phyloP scores from a whole-genome alignment of 1,140 invertebrate species.

The Cydia fagiglandana region DNA sequence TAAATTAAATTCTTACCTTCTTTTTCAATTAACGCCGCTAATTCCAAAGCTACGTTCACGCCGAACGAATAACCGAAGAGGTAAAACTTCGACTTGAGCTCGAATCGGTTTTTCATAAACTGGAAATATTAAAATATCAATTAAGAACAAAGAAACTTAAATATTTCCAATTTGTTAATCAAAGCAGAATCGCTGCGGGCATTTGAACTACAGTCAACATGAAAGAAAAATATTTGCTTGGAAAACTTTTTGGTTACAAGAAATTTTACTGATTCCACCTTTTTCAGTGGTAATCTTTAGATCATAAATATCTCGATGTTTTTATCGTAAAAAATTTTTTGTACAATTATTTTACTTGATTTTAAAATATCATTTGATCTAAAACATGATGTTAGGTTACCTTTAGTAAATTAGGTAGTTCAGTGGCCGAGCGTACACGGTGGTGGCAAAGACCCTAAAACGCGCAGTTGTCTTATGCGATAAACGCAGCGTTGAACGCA shows the following conservation, averaged over 20 bases:
- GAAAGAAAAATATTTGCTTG: neutral
- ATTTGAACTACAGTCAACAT: neutral
- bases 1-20: conserved; percentile 39
- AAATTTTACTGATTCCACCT: neutral
- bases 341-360: no score
- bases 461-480: no score
- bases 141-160: conserved; percentile 28
- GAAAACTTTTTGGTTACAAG: conserved; percentile 23
- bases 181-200: conserved; percentile 2
- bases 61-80: conserved; percentile 45
- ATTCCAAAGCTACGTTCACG: conserved; percentile 45
- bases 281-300: neutral
- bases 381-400: no score
- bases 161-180: conserved; percentile 18
- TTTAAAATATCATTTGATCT: no score
- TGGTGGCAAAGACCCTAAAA: no score
- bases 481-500: no score
- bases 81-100: conserved; percentile 40
- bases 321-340: no score
- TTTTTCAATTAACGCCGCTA: conserved; percentile 42
- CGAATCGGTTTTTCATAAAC: conserved; percentile 36
- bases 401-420: no score
- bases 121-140: conserved; percentile 33
- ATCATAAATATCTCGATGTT: no score
- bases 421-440: no score